Evolutionary conservation across 1,140 invertebrate genomes (phyloP), one percentile per base, ranked within the genome.

Genomic region (Thereuonema tuberculata): DNA sequence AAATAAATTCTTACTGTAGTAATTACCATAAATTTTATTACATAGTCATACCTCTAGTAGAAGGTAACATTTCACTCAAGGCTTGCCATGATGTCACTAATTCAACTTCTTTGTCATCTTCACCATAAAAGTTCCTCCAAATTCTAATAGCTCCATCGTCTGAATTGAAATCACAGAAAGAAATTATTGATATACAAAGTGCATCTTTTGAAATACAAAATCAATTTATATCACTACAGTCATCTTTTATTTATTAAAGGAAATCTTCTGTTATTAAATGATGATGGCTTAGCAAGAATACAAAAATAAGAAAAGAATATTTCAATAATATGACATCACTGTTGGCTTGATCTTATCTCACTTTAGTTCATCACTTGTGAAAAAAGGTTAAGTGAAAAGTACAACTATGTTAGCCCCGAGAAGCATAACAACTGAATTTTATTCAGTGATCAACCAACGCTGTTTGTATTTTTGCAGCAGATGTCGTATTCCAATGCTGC

Each of bases 41-140:
- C n/a, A n/a, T n/a, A n/a, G n/a, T n/a, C n/a, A 12, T 14, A 50
- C 74, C 71, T 70, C 71, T 73, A 46, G 65, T 70, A 24, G 72
- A 64, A 58, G 78, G 75, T 21, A 75, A 75, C 43, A 85, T 76
- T 67, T 89, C 87, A 62, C 78, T 79, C 5, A 92, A 75, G 58
- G 85, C 86, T 68, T 88, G 84, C 84, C 88, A 94, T 49, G 88
- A 85, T 1, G 85, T 82, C 17, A 93, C 78, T 56, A 92, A 74
- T 61, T 78, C 67, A 21, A 57, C 54, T 70, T 70, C 82, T 67
- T 59, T 66, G 14, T 61, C 67, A 2, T 72, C 61, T 20, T 72
- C 70, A 24, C 62, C 61, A 2, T 68, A 63, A 56, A 72, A 75
- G 27, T 80, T 74, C 57, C 72, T 75, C 81, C 81, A 92, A 12